Base-by-base conservation (phyloP, 2,113 vertebrate genomes). In the Etheostoma spectabile region DNA sequence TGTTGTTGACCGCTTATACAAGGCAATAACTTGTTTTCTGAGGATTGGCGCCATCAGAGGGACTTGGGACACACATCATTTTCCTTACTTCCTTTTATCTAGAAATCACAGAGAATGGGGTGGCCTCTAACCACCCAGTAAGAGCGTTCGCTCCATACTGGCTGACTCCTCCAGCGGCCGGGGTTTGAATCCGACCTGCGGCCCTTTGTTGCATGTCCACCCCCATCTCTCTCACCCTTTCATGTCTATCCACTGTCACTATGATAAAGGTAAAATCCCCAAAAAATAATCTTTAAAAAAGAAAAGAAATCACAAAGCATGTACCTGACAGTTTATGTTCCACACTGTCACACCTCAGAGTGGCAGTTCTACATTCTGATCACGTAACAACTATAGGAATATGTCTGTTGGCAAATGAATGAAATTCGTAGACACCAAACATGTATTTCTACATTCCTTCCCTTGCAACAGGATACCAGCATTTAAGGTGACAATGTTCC, bases 391-490 rank as follows among this genome's bases (percentile, higher is more conserved):
- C 11, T 30, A 8, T 16, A 30, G 12, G 11, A 49, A 77, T 38
- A 46, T 73, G 38, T 59, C 19, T 38, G 8, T 57, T 59, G 22
- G 42, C n/a, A 67, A n/a, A 12, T 66, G 11, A 51, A 69, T 74
- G 22, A 3, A 61, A 68, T 24, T 63, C 53, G 12, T 1, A 33
- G 19, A 13, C 45, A 35, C 45, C 56, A 71, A 65, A 64, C 52
- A 33, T 46, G 67, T 22, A 76, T 77, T 74, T 83, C 74, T 24
- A 60, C 63, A 77, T 70, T 62, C 49, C 55, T 27, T 46, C 13
- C 7, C 15, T 22, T 46, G 55, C 14, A 73, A 62, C 63, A 49
- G 52, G 83, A 65, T 56, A 66, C 42, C 46, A 55, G 46, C 14
- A 22, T 73, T 22, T 52, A 21, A 62, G n/a, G 59, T 24, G 1